These are phyloP conservation scores for Carollia perspicillata DNA, from an alignment of 2,113 vertebrate species.

Conservation along the genomic window DNA sequence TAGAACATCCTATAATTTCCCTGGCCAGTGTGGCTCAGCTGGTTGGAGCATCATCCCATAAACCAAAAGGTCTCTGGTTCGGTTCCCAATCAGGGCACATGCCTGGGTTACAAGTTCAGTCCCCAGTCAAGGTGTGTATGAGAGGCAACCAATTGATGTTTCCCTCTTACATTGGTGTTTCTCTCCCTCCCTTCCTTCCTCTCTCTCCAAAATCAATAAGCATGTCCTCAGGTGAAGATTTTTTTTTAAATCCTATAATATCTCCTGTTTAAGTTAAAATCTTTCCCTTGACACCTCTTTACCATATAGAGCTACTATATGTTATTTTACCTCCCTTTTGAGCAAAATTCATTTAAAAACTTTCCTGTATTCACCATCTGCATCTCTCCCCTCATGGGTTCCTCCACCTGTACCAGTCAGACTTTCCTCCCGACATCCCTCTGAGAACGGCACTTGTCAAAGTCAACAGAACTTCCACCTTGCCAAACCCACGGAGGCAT, in stretches of 20 bases:
- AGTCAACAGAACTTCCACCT: background rate
- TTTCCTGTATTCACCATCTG: background rate
- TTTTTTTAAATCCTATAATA: background rate
- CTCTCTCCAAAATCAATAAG: too few relatives aligned
- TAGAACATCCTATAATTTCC: background rate
- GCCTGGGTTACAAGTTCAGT: too few relatives aligned
- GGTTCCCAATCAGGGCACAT: too few relatives aligned
- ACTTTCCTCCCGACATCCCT: background rate
- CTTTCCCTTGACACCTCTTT: background rate
- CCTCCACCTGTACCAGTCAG: background rate
- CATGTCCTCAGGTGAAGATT: too few relatives aligned
- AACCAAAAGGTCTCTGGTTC: too few relatives aligned
- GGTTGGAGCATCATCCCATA: too few relatives aligned
- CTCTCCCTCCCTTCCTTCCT: too few relatives aligned
- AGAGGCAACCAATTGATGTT: too few relatives aligned
- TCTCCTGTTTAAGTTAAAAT: background rate
- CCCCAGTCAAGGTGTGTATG: too few relatives aligned
- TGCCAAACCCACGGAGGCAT: background rate
- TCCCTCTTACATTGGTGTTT: too few relatives aligned
- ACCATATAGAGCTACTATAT: background rate
- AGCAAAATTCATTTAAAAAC: background rate
- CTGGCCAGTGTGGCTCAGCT: too few relatives aligned
- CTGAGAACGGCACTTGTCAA: background rate
- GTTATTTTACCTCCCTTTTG: background rate
- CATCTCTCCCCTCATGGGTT: background rate